These are phyloP conservation scores for Macrophya alboannulata DNA, from an alignment of 2,888 invertebrate genomes.

Conservation along the genomic window DNA sequence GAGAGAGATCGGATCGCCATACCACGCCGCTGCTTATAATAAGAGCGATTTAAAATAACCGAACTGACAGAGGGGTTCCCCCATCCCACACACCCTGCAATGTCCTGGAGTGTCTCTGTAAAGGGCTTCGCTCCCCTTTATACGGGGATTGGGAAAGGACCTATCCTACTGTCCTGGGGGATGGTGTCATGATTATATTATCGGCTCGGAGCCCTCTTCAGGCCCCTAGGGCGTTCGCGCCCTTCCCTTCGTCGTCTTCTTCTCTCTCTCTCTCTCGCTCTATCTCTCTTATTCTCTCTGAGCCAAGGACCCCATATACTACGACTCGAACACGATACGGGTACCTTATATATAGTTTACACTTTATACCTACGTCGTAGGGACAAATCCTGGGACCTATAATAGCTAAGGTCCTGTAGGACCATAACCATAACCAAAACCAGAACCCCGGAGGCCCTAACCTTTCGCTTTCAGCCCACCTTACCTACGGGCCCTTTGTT, in stretches of 20 bases:
- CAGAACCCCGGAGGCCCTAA: slow-evolving; percentile 4
- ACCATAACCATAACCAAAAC: neutral
- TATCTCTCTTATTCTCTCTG: slow-evolving; percentile 47
- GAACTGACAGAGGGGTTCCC: slow-evolving; percentile 26
- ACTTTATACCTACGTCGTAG: slow-evolving; percentile 28
- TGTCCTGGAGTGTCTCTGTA: slow-evolving; percentile 45
- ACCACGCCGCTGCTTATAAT: neutral
- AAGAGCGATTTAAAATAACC: slow-evolving; percentile 37
- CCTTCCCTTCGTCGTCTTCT: slow-evolving; percentile 24
- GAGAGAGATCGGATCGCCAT: neutral
- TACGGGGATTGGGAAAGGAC: slow-evolving; percentile 31
- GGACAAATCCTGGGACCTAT: slow-evolving; percentile 22
- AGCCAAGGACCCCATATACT: neutral
- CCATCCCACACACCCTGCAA: neutral
- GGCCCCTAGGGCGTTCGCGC: slow-evolving; percentile 41
- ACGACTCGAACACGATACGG: slow-evolving; percentile 20
- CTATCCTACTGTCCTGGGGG: slow-evolving; percentile 39
- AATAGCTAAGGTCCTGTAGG: neutral
- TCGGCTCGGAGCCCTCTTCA: slow-evolving; percentile 46
- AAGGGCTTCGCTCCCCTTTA: slow-evolving; percentile 29
- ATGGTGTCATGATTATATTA: slow-evolving; percentile 57
- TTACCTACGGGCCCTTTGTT: slow-evolving; percentile 51
- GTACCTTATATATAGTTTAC: slow-evolving; percentile 11
- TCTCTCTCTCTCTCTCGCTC: slow-evolving; percentile 52
- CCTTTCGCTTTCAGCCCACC: neutral